These are phyloP conservation scores for Patiria pectinifera DNA, from an alignment of 53 echinoderm and acorn worm species.

Conservation along the genomic window DNA sequence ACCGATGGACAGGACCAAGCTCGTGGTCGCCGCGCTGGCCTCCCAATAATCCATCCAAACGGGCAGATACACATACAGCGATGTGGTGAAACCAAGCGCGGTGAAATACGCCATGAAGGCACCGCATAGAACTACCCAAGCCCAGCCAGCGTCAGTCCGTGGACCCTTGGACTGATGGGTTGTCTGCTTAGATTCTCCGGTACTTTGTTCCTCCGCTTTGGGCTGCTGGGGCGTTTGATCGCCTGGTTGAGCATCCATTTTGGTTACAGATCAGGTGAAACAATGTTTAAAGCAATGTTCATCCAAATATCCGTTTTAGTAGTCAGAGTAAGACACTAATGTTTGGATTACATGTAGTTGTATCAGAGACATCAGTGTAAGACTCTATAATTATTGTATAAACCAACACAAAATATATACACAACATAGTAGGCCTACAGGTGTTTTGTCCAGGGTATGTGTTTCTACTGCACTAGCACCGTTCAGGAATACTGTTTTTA, in stretches of 20 bases:
- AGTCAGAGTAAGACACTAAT: too few species aligned
- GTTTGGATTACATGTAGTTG: neutral
- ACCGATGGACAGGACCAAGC: conserved; percentile 19
- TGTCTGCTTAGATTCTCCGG: neutral
- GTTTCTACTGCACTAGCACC: too few species aligned
- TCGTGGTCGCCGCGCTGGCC: neutral
- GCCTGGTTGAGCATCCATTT: neutral
- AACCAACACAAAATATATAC: too few species aligned
- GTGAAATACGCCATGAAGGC: conserved; percentile 15
- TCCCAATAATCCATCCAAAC: conserved; percentile 46
- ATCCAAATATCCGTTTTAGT: neutral
- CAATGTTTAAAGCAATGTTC: neutral
- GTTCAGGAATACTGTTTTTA: too few species aligned
- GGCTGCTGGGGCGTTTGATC: neutral
- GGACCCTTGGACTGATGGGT: neutral
- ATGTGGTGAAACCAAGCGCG: neutral
- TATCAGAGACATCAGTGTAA: too few species aligned
- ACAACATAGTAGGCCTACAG: too few species aligned
- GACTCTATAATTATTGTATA: too few species aligned
- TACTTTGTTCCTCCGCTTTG: neutral
- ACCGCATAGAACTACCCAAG: conserved; percentile 28
- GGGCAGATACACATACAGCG: conserved; percentile 9
- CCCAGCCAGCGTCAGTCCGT: conserved; percentile 36
- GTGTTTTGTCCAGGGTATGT: too few species aligned
- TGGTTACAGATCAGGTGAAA: neutral